phyloP scores from a whole-genome alignment of 2,797 vertebrate genomes.

The Sebastes nivosus region DNA sequence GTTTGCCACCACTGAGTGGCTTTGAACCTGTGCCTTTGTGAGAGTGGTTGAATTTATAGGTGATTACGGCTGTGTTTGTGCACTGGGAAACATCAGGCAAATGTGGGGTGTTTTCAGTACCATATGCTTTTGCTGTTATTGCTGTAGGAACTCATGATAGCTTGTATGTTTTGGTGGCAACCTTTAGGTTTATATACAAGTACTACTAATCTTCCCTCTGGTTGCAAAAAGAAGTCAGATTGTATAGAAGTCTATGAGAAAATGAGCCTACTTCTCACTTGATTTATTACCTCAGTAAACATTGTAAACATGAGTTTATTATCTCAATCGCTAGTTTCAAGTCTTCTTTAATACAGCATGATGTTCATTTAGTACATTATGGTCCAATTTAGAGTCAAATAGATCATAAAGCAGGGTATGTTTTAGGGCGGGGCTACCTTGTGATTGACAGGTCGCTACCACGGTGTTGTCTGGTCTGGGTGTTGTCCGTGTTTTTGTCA shows the following conservation, averaged over 20 bases:
- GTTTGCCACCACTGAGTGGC: constrained; percentile 26
- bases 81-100: constrained; percentile 22
- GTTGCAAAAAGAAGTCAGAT: too few species aligned
- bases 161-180: background rate
- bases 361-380: background rate
- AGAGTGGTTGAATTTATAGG: constrained; percentile 34
- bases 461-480: background rate
- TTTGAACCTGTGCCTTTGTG: constrained; percentile 28
- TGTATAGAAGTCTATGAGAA: too few species aligned
- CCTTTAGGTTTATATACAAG: background rate
- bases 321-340: background rate
- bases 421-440: background rate
- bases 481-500: background rate
- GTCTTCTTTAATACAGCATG: background rate
- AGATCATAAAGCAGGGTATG: background rate
- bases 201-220: background rate
- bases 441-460: background rate
- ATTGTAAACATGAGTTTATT: too few species aligned
- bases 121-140: constrained; percentile 21
- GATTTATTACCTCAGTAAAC: too few species aligned
- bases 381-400: background rate
- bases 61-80: constrained; percentile 28
- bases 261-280: too few species aligned
- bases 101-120: constrained; percentile 9
- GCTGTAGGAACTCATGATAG: background rate